Percentiles rank a stretch among this genome's conserved stretches.
phyloP scores from a whole-genome alignment of 2,113 vertebrate genomes.

The Lasiurus borealis region DNA sequence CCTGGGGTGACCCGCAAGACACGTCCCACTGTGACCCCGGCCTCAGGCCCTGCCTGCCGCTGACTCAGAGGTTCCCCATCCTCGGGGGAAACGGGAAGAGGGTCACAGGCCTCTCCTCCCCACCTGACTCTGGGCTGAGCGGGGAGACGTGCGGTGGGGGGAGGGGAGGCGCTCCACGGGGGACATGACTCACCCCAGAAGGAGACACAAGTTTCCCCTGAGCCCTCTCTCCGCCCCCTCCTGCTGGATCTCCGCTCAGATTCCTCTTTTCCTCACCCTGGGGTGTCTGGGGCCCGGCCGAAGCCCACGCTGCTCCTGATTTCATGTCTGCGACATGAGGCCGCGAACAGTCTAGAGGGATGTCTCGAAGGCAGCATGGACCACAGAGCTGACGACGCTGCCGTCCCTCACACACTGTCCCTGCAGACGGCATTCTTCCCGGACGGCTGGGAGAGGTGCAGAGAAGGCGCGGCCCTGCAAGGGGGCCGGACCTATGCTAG shows the following conservation, averaged over 20 bases:
- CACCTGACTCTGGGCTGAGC: not conserved
- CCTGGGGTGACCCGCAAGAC: not conserved
- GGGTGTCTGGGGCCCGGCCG: not conserved
- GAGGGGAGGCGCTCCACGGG: too few relatives aligned
- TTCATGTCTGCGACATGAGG: not conserved
- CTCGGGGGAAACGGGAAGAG: not conserved
- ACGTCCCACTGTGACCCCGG: not conserved
- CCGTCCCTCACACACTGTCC: not conserved
- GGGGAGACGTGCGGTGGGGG: too few relatives aligned
- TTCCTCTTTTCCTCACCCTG: not conserved
- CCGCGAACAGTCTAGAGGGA: accelerated
- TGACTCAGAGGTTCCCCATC: not conserved
- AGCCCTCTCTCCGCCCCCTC: too few relatives aligned
- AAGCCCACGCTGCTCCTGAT: not conserved
- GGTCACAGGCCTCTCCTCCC: not conserved
- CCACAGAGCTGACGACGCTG: not conserved
- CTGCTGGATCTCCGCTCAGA: not conserved
- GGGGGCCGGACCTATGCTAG: not conserved
- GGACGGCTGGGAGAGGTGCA: not conserved
- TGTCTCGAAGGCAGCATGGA: accelerated
- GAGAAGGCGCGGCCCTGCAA: not conserved
- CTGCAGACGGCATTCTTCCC: not conserved
- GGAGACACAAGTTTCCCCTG: not conserved
- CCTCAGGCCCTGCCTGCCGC: not conserved
- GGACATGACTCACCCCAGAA: not conserved